phyloP scores from a whole-genome alignment of 64 coral and sea anemone species.

The Stichodactyla helianthus region DNA sequence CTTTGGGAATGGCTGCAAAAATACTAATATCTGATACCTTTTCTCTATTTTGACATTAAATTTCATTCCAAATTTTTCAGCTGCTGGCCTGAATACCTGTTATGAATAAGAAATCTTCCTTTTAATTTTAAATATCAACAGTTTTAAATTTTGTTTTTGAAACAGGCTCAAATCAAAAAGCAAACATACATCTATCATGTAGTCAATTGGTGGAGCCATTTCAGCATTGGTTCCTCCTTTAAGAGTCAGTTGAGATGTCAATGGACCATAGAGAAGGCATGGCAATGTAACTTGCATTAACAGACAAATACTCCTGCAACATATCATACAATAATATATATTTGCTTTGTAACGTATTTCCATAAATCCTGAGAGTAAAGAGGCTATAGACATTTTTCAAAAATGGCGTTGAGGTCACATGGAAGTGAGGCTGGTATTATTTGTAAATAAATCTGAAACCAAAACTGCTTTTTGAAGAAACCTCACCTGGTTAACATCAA shows the following conservation, averaged over 20 bases:
- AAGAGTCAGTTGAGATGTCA: conserved; percentile 50
- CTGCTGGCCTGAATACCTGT: conserved; percentile 70
- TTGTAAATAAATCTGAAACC: no score
- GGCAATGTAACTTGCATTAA: conserved; percentile 87
- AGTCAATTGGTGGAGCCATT: conserved; percentile 98
- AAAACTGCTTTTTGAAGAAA: no score
- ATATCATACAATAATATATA: neutral
- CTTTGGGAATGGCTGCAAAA: neutral
- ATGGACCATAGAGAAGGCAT: conserved; percentile 76
- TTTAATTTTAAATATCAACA: neutral
- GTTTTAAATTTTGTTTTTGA: neutral
- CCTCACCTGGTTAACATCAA: no score
- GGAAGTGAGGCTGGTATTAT: no score
- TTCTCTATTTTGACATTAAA: conserved; percentile 43
- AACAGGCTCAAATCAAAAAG: neutral
- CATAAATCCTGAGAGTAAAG: no score
- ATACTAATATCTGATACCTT: neutral
- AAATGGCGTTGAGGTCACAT: no score
- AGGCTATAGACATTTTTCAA: no score
- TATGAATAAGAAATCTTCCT: neutral
- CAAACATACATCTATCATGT: conserved; percentile 83
- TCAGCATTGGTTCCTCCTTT: conserved; percentile 96
- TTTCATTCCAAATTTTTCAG: conserved; percentile 79
- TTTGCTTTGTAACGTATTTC: no score
- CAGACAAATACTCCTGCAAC: conserved; percentile 73